phyloP scores from a whole-genome alignment of 2,888 invertebrate genomes.

The Seira musarum region DNA sequence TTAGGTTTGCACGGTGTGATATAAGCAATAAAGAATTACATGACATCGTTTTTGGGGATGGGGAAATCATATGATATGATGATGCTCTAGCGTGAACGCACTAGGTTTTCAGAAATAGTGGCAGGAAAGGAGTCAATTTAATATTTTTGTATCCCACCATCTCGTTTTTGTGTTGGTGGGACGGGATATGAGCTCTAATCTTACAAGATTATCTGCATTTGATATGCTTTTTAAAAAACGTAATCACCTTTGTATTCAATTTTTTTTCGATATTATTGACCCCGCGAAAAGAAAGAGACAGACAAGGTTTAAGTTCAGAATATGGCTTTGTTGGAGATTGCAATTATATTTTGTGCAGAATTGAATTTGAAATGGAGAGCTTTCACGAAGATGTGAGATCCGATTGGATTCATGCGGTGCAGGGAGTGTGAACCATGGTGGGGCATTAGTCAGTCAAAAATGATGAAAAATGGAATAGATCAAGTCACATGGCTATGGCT shows the following conservation, averaged over 20 bases:
- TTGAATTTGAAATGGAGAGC: background rate
- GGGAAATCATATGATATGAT: too few relatives aligned
- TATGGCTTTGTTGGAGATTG: background rate
- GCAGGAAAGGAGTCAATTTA: background rate
- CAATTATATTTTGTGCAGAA: background rate
- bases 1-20: background rate
- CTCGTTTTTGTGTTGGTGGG: background rate
- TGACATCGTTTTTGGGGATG: too few relatives aligned
- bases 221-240: background rate
- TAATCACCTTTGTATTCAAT: background rate
- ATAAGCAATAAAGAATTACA: background rate
- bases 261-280: background rate
- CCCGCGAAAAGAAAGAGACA: background rate
- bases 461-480: background rate
- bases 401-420: constrained; percentile 3
- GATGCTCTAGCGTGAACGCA: too few relatives aligned
- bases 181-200: constrained; percentile 25
- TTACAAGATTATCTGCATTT: constrained; percentile 21
- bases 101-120: too few relatives aligned
- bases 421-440: background rate
- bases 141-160: background rate
- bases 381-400: background rate
- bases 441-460: background rate
- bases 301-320: background rate
- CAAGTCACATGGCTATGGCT: background rate